phyloP scores from a whole-genome alignment of 2,113 vertebrate species.

The Embiotoca jacksoni region DNA sequence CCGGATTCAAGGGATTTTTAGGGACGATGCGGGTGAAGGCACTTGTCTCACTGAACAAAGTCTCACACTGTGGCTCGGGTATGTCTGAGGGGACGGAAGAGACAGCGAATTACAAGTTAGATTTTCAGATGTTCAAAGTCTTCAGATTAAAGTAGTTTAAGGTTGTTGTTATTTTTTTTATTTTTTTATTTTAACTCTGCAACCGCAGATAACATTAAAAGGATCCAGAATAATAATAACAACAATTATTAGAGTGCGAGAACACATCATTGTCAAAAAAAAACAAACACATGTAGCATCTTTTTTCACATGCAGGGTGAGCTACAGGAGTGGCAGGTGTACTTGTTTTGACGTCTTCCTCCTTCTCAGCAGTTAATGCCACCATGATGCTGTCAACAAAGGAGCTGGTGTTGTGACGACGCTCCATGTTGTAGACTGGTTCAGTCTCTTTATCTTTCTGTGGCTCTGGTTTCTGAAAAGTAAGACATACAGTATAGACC shows the following conservation, averaged over 20 bases:
- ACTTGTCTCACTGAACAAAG: constrained; percentile 72
- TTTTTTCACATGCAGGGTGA: neutral
- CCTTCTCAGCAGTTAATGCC: constrained; percentile 69
- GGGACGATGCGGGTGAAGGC: constrained; percentile 77
- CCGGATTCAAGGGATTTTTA: constrained; percentile 21
- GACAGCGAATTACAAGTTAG: neutral
- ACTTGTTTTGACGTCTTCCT: constrained; percentile 11
- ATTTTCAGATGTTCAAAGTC: neutral
- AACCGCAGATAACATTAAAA: neutral
- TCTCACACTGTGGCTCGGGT: constrained; percentile 32
- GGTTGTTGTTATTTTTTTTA: neutral
- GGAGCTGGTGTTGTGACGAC: constrained; percentile 61
- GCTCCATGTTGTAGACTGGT: neutral
- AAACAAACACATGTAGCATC: too few relatives aligned
- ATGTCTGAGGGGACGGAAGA: constrained; percentile 42
- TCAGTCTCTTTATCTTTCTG: constrained; percentile 14
- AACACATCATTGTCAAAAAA: neutral
- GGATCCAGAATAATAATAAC: neutral
- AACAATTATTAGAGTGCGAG: too few relatives aligned
- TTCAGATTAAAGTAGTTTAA: neutral
- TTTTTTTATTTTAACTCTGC: too few relatives aligned
- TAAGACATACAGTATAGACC: neutral
- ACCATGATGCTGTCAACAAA: constrained; percentile 79
- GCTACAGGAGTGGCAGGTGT: constrained; percentile 3
- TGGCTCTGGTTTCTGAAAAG: constrained; percentile 58